Evolutionary conservation across 2,888 invertebrate species (phyloP).

Genomic region (Escarpia spicata): DNA sequence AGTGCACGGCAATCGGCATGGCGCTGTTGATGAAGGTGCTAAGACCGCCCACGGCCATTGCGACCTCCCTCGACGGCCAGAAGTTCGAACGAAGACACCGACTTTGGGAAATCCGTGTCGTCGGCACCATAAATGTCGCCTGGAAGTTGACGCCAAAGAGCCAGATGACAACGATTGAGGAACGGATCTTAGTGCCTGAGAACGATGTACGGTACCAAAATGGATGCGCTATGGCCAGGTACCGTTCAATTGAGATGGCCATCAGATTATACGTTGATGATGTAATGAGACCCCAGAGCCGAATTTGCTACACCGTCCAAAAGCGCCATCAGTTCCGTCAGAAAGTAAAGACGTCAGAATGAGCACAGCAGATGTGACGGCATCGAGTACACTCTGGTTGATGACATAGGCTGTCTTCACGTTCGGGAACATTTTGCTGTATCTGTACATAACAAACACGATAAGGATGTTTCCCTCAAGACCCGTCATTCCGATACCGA

Average conservation of each 20-base stretch:
- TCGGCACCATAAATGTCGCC: neutral
- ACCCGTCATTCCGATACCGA: neutral
- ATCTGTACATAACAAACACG: neutral
- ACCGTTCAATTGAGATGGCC: neutral
- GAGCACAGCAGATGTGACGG: neutral
- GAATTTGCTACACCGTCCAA: neutral
- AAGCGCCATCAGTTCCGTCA: neutral
- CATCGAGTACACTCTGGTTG: neutral
- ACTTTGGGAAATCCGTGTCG: neutral
- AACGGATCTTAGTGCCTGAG: neutral
- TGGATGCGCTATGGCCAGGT: neutral
- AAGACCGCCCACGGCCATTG: neutral
- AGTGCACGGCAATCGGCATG: neutral
- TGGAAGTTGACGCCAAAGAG: neutral
- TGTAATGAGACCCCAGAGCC: neutral
- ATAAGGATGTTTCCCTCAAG: neutral
- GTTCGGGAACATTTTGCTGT: neutral
- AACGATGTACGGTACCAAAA: neutral
- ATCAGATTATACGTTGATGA: conserved; percentile 16
- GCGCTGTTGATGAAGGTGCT: neutral
- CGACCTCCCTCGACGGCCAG: neutral
- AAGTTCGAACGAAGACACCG: neutral
- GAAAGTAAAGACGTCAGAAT: neutral
- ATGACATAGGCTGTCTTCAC: neutral
- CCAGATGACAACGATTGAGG: neutral